These are phyloP conservation scores for Zeuzera pyrina DNA, from an alignment of 2,888 invertebrate genomes.

Conservation along the genomic window DNA sequence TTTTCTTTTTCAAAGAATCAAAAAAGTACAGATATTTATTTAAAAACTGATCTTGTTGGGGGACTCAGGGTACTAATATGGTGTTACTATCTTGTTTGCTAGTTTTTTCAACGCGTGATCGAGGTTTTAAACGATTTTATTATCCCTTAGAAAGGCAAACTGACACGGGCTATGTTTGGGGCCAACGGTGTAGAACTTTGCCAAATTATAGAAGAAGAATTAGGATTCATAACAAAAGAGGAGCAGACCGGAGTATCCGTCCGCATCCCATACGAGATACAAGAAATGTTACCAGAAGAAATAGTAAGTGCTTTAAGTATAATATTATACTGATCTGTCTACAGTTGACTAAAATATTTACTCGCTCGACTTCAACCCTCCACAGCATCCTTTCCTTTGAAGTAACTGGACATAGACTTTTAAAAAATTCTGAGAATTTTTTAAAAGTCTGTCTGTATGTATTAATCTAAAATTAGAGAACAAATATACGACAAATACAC, in stretches of 20 bases:
- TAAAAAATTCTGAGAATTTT: too few relatives aligned
- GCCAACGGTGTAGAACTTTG: constrained; percentile 57
- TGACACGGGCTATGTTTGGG: constrained; percentile 69
- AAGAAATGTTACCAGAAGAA: constrained; percentile 65
- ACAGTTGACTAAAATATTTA: too few relatives aligned
- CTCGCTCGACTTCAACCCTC: too few relatives aligned
- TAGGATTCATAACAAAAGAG: constrained; percentile 27
- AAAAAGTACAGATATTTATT: background rate
- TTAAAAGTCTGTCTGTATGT: too few relatives aligned
- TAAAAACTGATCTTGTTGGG: too few relatives aligned
- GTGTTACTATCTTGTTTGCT: too few relatives aligned
- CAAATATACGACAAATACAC: too few relatives aligned
- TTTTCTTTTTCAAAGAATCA: background rate
- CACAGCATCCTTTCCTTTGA: too few relatives aligned
- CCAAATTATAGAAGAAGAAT: constrained; percentile 48
- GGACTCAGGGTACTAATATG: too few relatives aligned
- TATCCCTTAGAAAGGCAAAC: constrained; percentile 33
- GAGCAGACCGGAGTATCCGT: constrained; percentile 21
- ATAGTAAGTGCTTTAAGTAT: constrained; percentile 25
- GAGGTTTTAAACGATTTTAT: background rate
- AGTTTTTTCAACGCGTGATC: background rate
- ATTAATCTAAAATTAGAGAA: too few relatives aligned
- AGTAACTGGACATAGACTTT: too few relatives aligned
- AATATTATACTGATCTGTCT: too few relatives aligned
- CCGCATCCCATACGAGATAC: constrained; percentile 32